These are phyloP conservation scores for Cebus imitator DNA, from an alignment of 2,113 vertebrate species.

Conservation along the genomic window DNA sequence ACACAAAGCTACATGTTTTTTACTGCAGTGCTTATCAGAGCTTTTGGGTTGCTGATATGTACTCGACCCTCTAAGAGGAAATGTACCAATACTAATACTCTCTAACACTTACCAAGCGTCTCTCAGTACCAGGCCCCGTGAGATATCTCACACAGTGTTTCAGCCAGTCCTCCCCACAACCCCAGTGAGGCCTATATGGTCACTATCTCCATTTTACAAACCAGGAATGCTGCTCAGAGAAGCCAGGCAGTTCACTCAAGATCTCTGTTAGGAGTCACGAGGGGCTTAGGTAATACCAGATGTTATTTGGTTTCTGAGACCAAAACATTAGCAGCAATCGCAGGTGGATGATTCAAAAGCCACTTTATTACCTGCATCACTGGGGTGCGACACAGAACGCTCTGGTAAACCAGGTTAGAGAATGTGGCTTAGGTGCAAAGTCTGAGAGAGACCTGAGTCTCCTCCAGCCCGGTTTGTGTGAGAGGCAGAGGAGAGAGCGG, in stretches of 20 bases:
- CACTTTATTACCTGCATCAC: not conserved
- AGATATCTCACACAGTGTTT: not conserved
- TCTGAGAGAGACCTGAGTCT: not conserved
- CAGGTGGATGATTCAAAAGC: not conserved
- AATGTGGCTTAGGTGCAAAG: not conserved
- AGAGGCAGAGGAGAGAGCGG: not conserved
- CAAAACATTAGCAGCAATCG: not conserved
- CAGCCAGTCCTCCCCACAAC: not conserved
- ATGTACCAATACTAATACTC: not conserved
- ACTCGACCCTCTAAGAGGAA: not conserved
- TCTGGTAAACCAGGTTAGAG: not conserved
- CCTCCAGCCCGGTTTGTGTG: not conserved
- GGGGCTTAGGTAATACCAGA: not conserved
- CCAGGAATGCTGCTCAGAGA: not conserved
- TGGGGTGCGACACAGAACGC: not conserved
- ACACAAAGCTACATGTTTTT: not conserved
- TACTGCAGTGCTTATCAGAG: not conserved
- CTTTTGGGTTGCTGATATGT: not conserved
- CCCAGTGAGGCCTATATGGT: not conserved
- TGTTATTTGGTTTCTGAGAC: not conserved
- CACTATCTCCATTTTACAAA: not conserved
- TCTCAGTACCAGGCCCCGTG: not conserved
- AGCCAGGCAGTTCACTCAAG: not conserved
- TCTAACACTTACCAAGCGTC: not conserved
- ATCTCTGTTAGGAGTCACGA: not conserved